Conservation (phyloP, 2,113 vertebrate genomes). For the Vidua macroura region DNA sequence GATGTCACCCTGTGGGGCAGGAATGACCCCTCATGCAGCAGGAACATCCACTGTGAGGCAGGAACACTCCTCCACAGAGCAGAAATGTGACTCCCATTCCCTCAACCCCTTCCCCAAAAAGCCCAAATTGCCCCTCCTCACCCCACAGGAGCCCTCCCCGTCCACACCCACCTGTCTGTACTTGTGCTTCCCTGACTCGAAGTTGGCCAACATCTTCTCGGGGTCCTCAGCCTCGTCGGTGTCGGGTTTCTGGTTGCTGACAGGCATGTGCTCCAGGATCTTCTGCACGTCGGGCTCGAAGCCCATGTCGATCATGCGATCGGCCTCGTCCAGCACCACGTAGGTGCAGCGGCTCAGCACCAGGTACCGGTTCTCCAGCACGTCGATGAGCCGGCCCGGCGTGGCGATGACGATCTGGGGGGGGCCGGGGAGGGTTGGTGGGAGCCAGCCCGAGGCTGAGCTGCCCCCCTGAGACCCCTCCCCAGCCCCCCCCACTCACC, state of each 20-base stretch:
- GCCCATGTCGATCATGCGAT: constrained; percentile 99
- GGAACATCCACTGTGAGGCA: not conserved
- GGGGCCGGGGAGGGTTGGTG: fast-evolving
- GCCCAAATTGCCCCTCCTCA: not conserved
- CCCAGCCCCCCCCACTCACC: constrained; percentile 39
- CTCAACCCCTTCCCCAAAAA: no score
- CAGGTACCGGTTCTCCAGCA: constrained; percentile 95
- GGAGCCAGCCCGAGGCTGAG: not conserved
- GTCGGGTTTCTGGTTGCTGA: constrained; percentile 97
- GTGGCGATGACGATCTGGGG: constrained; percentile 94
- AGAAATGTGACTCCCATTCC: fast-evolving
- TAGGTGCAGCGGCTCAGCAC: constrained; percentile 97
- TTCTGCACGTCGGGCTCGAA: constrained; percentile 98
- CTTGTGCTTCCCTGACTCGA: constrained; percentile 96
- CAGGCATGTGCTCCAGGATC: constrained; percentile 97
- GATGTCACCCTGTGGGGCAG: not conserved
- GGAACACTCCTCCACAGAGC: fast-evolving
- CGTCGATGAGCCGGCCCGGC: constrained; percentile 92
- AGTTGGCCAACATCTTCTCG: constrained; percentile 96
- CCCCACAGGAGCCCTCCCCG: fast-evolving
- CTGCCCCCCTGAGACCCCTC: no score
- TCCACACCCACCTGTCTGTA: constrained; percentile 89
- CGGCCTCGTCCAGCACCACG: constrained; percentile 94
- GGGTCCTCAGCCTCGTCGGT: constrained; percentile 96
- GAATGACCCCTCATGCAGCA: not conserved